Evolutionary conservation across 1,140 invertebrate genomes (phyloP).

Genomic region (Aphelenchoides fujianensis): DNA sequence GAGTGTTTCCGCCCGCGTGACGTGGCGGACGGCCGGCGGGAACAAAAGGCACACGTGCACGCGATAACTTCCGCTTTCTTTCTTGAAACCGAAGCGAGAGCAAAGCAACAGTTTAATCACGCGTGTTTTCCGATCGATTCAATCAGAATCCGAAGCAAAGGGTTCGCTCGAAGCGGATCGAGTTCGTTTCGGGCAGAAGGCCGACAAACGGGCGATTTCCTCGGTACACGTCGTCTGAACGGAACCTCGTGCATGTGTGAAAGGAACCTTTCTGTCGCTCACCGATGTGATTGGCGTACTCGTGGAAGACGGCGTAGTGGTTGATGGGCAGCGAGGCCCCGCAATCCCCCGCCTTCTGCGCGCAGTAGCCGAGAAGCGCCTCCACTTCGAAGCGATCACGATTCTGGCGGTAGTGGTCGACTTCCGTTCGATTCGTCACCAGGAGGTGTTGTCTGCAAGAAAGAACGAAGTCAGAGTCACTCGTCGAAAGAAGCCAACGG

Average conservation of each 20-base stretch:
- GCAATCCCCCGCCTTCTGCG: not conserved
- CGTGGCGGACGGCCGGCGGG: no score
- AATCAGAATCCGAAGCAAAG: not conserved
- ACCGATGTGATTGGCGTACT: conserved; percentile 7
- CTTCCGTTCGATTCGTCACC: not conserved
- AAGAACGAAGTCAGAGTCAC: not conserved
- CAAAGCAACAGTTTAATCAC: not conserved
- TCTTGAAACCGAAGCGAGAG: no score
- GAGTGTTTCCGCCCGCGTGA: no score
- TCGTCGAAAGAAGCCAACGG: not conserved
- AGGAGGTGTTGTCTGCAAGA: conserved; percentile 1
- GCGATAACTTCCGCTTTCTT: no score
- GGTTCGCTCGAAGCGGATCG: not conserved
- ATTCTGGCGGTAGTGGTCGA: conserved; percentile 9
- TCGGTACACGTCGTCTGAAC: not conserved
- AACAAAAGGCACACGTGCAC: no score
- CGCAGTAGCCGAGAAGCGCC: not conserved
- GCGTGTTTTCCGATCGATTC: not conserved
- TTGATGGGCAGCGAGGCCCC: not conserved
- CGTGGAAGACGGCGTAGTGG: not conserved
- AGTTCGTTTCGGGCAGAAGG: not conserved
- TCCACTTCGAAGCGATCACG: not conserved
- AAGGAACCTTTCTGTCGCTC: not conserved
- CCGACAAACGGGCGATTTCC: not conserved
- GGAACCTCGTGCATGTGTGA: not conserved